These are phyloP conservation scores for Kryptolebias ocellatus DNA, from an alignment of 2,797 vertebrate genomes.

Conservation along the genomic window DNA sequence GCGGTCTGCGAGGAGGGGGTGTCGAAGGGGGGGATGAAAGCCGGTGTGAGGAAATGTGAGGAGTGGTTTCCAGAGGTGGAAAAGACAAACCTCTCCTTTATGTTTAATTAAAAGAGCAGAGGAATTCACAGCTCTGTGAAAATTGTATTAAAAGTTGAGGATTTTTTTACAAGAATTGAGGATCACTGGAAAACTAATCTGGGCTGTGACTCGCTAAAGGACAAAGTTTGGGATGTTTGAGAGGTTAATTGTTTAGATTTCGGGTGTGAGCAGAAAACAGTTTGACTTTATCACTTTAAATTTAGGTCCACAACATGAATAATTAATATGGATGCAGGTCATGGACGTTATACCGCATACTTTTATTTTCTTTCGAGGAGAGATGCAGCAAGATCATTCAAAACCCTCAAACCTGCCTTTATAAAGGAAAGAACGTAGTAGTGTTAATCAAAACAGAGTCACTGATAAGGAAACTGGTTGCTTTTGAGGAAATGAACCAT, in stretches of 20 bases:
- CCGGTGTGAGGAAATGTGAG: slow-evolving; percentile 37
- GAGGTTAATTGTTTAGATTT: too few relatives aligned
- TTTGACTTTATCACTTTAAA: too few relatives aligned
- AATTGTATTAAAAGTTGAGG: neutral
- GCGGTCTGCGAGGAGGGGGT: slow-evolving; percentile 58
- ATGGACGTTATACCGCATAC: too few relatives aligned
- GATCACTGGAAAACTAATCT: neutral
- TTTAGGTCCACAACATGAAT: too few relatives aligned
- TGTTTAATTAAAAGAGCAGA: slow-evolving; percentile 26
- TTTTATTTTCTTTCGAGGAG: too few relatives aligned
- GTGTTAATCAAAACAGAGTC: slow-evolving; percentile 8
- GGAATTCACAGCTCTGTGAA: neutral
- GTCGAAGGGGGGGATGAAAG: slow-evolving; percentile 54
- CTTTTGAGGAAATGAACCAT: slow-evolving; percentile 40
- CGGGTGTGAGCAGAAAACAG: too few relatives aligned
- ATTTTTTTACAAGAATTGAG: neutral
- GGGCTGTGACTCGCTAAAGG: neutral
- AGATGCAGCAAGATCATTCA: neutral
- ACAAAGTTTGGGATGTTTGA: too few relatives aligned
- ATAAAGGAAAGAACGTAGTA: neutral
- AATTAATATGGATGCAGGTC: too few relatives aligned
- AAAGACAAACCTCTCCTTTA: slow-evolving; percentile 5
- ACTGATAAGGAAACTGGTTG: slow-evolving; percentile 19
- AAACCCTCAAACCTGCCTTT: neutral
- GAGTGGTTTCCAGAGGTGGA: slow-evolving; percentile 63